phyloP scores from a whole-genome alignment of 2,797 vertebrate species.

The Decapterus maruadsi region DNA sequence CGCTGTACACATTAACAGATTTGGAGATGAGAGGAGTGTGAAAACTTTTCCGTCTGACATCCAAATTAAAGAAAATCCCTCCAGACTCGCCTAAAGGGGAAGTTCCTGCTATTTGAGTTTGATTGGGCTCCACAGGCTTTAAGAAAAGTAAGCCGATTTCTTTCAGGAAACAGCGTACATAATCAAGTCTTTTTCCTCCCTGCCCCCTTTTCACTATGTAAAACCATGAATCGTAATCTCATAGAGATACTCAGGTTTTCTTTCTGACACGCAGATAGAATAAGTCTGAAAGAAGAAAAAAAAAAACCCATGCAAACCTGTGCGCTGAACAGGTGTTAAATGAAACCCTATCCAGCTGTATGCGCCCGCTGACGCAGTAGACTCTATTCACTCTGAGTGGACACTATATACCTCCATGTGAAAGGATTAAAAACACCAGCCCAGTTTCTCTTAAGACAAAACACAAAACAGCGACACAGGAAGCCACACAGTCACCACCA shows the following conservation, averaged over 20 bases:
- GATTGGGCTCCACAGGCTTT: conserved; percentile 82
- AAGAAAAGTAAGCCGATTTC: conserved; percentile 82
- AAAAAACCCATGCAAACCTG: conserved; percentile 37
- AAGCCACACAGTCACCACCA: conserved; percentile 62
- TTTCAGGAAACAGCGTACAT: conserved; percentile 76
- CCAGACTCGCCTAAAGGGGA: conserved; percentile 75
- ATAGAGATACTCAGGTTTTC: conserved; percentile 57
- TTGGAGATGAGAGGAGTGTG: conserved; percentile 75
- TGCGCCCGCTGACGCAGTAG: conserved; percentile 32
- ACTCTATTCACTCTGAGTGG: conserved; percentile 53
- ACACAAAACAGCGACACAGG: conserved; percentile 63
- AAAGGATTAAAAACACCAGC: conserved; percentile 67
- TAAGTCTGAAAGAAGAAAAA: conserved; percentile 18
- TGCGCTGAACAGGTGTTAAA: conserved; percentile 75
- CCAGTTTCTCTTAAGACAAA: conserved; percentile 63
- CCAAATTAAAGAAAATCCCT: conserved; percentile 82
- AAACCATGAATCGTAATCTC: conserved; percentile 74
- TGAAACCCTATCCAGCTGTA: conserved; percentile 56
- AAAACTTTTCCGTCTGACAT: conserved; percentile 79
- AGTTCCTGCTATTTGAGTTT: conserved; percentile 78
- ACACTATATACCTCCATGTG: conserved; percentile 53
- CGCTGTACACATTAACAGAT: conserved; percentile 67
- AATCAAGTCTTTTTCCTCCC: conserved; percentile 59
- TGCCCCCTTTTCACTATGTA: conserved; percentile 62
- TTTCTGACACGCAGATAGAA: conserved; percentile 50